Conservation (phyloP, 2,888 invertebrate species). For the Drosophila neutralis region DNA sequence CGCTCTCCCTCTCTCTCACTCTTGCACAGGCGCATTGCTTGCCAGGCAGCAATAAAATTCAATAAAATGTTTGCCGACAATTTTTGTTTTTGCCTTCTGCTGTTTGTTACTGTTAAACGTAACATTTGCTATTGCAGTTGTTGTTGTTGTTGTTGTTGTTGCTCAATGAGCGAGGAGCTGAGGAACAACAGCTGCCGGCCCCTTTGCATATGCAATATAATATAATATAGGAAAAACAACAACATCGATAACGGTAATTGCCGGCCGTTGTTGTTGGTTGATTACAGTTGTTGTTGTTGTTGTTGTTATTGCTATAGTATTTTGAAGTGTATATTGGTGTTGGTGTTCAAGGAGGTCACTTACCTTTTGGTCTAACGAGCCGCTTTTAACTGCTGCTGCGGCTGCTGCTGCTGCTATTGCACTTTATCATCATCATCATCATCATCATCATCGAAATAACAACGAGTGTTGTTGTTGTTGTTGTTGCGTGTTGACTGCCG, state of each 20-base stretch:
- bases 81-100: slow-evolving; percentile 38
- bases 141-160: slow-evolving; percentile 2
- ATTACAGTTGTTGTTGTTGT: slow-evolving; percentile 10
- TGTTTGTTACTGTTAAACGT: slow-evolving; percentile 24
- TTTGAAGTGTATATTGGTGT: slow-evolving; percentile 21
- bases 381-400: slow-evolving; percentile 43
- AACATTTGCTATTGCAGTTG: slow-evolving; percentile 4
- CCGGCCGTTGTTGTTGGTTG: slow-evolving; percentile 16
- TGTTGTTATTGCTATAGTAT: slow-evolving; percentile 4
- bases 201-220: slow-evolving; percentile 68
- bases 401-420: slow-evolving; percentile 23
- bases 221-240: slow-evolving; percentile 27
- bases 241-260: slow-evolving; percentile 59
- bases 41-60: slow-evolving; percentile 46
- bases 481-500: slow-evolving; percentile 23
- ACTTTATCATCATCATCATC: slow-evolving; percentile 22
- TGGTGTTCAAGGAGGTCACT: slow-evolving; percentile 63
- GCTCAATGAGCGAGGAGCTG: slow-evolving; percentile 23
- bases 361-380: slow-evolving; percentile 62
- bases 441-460: slow-evolving; percentile 24
- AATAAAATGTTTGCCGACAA: slow-evolving; percentile 70
- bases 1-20: slow-evolving; percentile 7
- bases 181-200: slow-evolving; percentile 58
- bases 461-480: slow-evolving; percentile 32
- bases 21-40: slow-evolving; percentile 59